phyloP scores from a whole-genome alignment of 2,888 invertebrate species.

The Raillietiella orientalis region DNA sequence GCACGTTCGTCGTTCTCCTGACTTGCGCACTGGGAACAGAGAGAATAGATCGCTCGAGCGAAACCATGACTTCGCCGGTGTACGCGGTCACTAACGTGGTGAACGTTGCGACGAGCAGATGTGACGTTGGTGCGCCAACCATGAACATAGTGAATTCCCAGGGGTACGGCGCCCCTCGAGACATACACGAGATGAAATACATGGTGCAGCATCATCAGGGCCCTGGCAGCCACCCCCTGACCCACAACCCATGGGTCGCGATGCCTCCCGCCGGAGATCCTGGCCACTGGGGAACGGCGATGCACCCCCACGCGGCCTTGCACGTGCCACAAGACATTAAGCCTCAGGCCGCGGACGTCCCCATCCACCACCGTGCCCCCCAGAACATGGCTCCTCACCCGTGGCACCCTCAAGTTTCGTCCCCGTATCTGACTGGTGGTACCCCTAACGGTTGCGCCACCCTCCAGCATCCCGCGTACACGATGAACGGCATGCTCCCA shows the following conservation, averaged over 20 bases:
- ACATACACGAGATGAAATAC: slow-evolving; percentile 62
- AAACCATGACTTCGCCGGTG: slow-evolving; percentile 88
- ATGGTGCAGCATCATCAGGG: slow-evolving; percentile 45
- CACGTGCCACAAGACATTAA: slow-evolving; percentile 15
- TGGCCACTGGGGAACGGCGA: slow-evolving; percentile 42
- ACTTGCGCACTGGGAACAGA: too few relatives aligned
- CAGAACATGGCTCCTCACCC: slow-evolving; percentile 31
- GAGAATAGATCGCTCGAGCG: too few relatives aligned
- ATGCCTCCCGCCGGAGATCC: slow-evolving; percentile 18
- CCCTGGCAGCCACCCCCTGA: slow-evolving; percentile 26
- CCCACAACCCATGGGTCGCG: slow-evolving; percentile 40
- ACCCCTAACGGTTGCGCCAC: slow-evolving; percentile 20
- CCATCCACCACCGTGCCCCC: slow-evolving; percentile 10
- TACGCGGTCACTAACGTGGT: slow-evolving; percentile 50
- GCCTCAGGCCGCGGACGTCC: slow-evolving; percentile 10
- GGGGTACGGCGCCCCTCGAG: background rate
- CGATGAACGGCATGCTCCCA: slow-evolving; percentile 32
- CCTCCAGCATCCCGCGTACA: slow-evolving; percentile 18
- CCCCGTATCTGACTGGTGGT: slow-evolving; percentile 41
- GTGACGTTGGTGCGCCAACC: slow-evolving; percentile 17
- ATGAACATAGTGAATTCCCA: slow-evolving; percentile 13
- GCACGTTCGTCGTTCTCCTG: too few relatives aligned
- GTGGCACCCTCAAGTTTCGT: slow-evolving; percentile 60
- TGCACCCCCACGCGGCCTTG: slow-evolving; percentile 22
- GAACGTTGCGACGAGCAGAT: slow-evolving; percentile 25